Evolutionary conservation across 92 coral and sea anemone species (phyloP).

Genomic region (Palythoa caribaeorum): DNA sequence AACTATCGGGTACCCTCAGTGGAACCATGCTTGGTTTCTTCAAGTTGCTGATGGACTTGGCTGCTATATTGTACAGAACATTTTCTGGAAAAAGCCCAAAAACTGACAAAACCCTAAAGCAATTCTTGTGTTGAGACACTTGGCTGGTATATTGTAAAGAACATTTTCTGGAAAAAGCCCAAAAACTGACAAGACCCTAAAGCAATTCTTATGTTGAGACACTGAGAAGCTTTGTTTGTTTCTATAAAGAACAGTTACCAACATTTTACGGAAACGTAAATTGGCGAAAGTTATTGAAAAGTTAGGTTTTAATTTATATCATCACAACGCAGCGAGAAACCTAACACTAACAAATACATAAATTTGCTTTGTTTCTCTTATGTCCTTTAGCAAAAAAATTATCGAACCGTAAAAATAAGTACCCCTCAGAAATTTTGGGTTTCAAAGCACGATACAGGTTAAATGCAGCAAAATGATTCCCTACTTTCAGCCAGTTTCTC

Average conservation of each 20-base stretch:
- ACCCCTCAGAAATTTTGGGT: too few relatives aligned
- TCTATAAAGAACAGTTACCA: conserved; percentile 13
- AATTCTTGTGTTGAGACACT: neutral
- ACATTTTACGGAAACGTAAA: neutral
- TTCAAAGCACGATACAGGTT: too few relatives aligned
- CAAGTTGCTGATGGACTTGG: neutral
- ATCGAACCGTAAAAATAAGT: too few relatives aligned
- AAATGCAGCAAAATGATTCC: conserved; percentile 41
- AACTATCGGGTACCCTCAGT: neutral
- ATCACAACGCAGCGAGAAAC: neutral
- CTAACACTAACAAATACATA: neutral
- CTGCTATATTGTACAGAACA: neutral
- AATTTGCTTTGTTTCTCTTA: neutral
- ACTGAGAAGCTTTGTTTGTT: conserved; percentile 3
- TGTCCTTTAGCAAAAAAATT: too few relatives aligned
- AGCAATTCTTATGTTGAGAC: neutral
- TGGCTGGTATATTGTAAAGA: neutral
- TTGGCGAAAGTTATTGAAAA: neutral
- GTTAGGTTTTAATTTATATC: conserved; percentile 5
- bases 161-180: neutral
- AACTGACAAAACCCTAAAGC: conserved; percentile 1
- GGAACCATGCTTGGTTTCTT: neutral
- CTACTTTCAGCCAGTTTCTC: conserved; percentile 48
- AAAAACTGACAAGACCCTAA: neutral
- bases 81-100: conserved; percentile 3